Conservation (phyloP, 2,113 vertebrate genomes). For the Brienomyrus brachyistius region DNA sequence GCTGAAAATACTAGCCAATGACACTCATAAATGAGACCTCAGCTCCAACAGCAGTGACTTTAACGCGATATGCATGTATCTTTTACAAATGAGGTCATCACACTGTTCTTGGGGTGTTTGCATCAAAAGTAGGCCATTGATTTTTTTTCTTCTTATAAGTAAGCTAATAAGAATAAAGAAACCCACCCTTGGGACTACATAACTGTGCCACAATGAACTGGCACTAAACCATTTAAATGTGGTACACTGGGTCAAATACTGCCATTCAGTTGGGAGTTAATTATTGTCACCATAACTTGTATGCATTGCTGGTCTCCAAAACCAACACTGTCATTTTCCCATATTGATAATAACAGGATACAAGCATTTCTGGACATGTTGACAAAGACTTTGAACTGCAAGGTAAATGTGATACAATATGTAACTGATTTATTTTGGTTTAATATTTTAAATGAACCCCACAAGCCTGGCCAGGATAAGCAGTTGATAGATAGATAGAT, state of each 20-base stretch:
- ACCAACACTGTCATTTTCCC: neutral
- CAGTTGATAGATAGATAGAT: neutral
- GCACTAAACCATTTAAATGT: neutral
- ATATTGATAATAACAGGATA: neutral
- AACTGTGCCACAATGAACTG: neutral
- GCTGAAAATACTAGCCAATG: neutral
- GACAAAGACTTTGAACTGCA: neutral
- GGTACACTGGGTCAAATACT: neutral
- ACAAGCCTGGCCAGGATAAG: neutral
- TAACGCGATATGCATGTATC: neutral
- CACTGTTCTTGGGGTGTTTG: neutral
- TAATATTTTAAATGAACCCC: neutral
- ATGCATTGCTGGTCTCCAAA: neutral
- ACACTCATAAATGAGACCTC: neutral
- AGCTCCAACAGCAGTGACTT: neutral
- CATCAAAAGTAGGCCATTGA: neutral
- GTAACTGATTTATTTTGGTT: constrained; percentile 4
- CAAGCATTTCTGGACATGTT: neutral
- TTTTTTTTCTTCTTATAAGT: neutral
- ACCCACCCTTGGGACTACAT: neutral
- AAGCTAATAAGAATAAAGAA: neutral
- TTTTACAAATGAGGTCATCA: neutral
- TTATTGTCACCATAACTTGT: neutral
- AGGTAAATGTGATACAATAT: neutral
- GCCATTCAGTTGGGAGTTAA: neutral